Conservation (phyloP, 1,140 invertebrate genomes). For the Saccostrea echinata region DNA sequence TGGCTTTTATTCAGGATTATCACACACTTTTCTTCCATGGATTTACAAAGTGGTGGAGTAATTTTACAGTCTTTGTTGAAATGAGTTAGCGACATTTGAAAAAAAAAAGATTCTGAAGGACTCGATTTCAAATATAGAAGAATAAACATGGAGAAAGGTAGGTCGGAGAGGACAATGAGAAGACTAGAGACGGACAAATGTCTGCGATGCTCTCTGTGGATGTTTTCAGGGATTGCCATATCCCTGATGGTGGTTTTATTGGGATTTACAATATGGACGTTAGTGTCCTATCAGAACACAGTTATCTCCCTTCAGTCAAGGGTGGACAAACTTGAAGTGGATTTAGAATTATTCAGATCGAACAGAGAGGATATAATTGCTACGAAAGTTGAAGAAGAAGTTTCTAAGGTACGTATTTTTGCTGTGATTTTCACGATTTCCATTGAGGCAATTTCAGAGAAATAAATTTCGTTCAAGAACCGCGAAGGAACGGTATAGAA, state of each 20-base stretch:
- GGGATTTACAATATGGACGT: constrained; percentile 48
- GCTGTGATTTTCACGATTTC: background rate
- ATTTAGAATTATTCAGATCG: constrained; percentile 73
- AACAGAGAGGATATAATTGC: constrained; percentile 39
- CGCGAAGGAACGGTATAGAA: background rate
- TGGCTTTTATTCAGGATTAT: constrained; percentile 33
- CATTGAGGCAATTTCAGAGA: background rate
- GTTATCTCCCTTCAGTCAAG: constrained; percentile 61
- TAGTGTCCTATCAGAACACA: constrained; percentile 56
- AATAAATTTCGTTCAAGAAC: background rate
- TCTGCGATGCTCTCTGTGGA: constrained; percentile 56
- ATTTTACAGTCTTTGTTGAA: constrained; percentile 32
- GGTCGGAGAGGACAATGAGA: background rate
- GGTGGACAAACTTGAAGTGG: constrained; percentile 85
- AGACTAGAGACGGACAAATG: constrained; percentile 28
- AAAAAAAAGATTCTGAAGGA: background rate
- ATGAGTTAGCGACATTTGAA: constrained; percentile 32
- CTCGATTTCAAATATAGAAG: background rate
- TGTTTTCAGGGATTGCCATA: constrained; percentile 52
- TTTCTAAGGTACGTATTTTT: background rate
- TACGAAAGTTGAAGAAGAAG: constrained; percentile 29
- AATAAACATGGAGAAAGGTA: constrained; percentile 18
- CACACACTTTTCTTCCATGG: constrained; percentile 14
- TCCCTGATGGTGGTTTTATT: constrained; percentile 34
- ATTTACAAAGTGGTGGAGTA: constrained; percentile 31